Percentiles rank a stretch among this genome's conserved stretches.
phyloP scores from a whole-genome alignment of 2,888 invertebrate species.

The Agrochola lychnidis region DNA sequence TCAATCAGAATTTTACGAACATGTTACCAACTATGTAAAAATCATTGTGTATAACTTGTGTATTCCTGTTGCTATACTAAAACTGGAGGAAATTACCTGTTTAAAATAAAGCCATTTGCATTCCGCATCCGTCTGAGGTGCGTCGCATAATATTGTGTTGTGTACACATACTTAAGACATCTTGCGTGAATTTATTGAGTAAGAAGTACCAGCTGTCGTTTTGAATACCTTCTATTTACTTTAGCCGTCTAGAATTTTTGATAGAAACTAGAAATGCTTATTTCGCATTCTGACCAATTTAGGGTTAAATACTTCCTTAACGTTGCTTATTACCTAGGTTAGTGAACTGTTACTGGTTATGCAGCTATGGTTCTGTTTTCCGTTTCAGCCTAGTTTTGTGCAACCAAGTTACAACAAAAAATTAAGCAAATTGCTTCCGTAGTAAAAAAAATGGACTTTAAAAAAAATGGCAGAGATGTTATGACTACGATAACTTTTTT shows the following conservation, averaged over 20 bases:
- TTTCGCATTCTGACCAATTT: conserved; percentile 21
- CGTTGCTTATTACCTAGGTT: conserved; percentile 29
- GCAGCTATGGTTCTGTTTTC: conserved; percentile 34
- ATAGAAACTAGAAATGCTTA: background rate
- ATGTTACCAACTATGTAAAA: conserved; percentile 13
- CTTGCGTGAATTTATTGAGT: conserved; percentile 71
- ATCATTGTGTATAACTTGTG: conserved; percentile 28
- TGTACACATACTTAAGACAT: conserved; percentile 71
- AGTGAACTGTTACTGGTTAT: conserved; percentile 28
- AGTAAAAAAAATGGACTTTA: background rate
- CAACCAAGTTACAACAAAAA: conserved; percentile 27
- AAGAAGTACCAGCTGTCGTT: conserved; percentile 47
- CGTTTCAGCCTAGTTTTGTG: conserved; percentile 27
- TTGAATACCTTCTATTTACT: conserved; percentile 27
- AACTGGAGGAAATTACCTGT: conserved; percentile 71
- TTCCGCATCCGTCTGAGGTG: conserved; percentile 64
- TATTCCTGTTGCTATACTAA: conserved; percentile 63
- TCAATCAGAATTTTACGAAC: background rate
- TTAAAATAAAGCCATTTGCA: conserved; percentile 75
- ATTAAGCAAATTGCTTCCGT: conserved; percentile 6
- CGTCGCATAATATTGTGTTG: conserved; percentile 60
- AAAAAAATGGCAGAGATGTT: background rate
- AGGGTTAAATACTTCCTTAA: conserved; percentile 23
- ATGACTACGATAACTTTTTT: background rate
- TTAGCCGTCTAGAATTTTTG: conserved; percentile 16